Evolutionary conservation across 2,888 invertebrate species (phyloP), one percentile per base, ranked within the genome.

Genomic region (Mesopsocus fuscifrons): DNA sequence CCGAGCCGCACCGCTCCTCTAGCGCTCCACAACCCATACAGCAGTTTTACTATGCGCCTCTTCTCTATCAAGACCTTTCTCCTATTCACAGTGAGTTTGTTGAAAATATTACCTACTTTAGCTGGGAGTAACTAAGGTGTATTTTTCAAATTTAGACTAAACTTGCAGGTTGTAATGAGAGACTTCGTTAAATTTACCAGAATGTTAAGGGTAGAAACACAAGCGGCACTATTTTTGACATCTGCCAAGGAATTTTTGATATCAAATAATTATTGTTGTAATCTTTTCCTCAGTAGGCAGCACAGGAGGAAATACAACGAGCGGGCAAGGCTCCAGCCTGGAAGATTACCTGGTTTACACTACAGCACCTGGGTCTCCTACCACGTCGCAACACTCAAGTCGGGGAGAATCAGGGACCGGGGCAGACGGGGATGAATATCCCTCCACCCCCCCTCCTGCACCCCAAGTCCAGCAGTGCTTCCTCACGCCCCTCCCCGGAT

Each of bases 301-400:
- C 26, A 26, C 8, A 9, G 26, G 26, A 26, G 17, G 35, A n/a
- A n/a, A 16, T 16, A 22, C 21, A 6, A 26, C 6, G 8, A 6
- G 8, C 6, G 26, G 6, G 26, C 26, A 26, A 11, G 21, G 43
- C 35, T 13, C 26, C 43, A 43, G 43, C 34, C 22, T 18, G 13
- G 43, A 43, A 34, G 43, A 43, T 22, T 34, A 13, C 23, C 43
- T 43, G 13, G 43, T 43, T 20, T 43, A 35, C 34, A 43, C 34
- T n/a, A 43, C 43, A 13, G 43, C 43, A 3, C 43, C 43, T 20
- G 23, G 33, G 13, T 43, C 43, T 18, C 43, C 43, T n/a, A 34
- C 34, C 21, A 21, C 21, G 9, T 33, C 43, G 18, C 32, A 34
- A 20, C 6, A 16, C 13, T 16, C 34, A 9, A 34, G 16, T 15